Conservation (phyloP, 1,140 invertebrate species). For the Rhagoletis pomonella region DNA sequence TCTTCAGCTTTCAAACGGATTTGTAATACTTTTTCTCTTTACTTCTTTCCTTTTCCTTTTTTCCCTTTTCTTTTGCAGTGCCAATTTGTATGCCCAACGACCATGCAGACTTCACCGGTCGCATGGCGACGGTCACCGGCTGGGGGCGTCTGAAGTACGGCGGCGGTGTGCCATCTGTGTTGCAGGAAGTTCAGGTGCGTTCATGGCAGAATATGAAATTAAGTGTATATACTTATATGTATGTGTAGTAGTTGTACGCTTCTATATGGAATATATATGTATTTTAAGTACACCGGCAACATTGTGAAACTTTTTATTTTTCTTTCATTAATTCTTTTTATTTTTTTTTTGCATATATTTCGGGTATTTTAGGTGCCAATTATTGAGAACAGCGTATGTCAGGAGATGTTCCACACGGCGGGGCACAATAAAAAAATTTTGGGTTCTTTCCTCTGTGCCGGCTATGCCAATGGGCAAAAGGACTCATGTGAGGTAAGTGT, state of each 20-base stretch:
- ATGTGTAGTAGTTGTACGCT: neutral
- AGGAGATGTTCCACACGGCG: constrained; percentile 94
- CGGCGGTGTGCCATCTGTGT: constrained; percentile 89
- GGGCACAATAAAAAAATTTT: constrained; percentile 91
- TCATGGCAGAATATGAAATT: neutral
- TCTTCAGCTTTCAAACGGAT: too few species aligned
- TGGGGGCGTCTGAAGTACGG: constrained; percentile 84
- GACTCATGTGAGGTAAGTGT: constrained; percentile 92
- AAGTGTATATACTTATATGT: neutral
- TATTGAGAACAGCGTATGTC: constrained; percentile 92
- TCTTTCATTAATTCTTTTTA: neutral
- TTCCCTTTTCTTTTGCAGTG: constrained; percentile 76
- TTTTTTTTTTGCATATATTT: neutral
- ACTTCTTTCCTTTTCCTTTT: neutral
- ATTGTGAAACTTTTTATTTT: neutral
- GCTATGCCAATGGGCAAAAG: constrained; percentile 92
- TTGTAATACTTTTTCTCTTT: neutral
- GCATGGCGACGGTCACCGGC: constrained; percentile 89
- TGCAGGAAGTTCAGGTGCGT: constrained; percentile 89
- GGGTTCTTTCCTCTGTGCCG: constrained; percentile 94
- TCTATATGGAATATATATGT: too few species aligned
- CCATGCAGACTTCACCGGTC: constrained; percentile 86
- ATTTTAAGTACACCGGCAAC: neutral
- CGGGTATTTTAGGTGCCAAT: constrained; percentile 82
- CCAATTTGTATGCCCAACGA: constrained; percentile 94